Evolutionary conservation across 2,113 vertebrate species (phyloP).

Genomic region (Neomonachus schauinslandi): DNA sequence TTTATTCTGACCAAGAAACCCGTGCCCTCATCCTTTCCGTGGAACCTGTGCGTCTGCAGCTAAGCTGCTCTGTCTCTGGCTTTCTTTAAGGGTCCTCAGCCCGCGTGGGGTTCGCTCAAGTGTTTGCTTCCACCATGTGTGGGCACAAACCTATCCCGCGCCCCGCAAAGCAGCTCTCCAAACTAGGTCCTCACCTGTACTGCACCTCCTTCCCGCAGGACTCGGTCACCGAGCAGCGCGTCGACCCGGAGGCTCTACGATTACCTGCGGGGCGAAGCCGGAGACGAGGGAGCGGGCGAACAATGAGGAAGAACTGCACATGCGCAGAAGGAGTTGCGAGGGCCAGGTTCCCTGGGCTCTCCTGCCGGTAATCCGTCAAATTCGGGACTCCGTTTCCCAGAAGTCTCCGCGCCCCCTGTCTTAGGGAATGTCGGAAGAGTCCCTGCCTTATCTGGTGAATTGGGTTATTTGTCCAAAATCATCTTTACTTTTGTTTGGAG

Average conservation of each 20-base stretch:
- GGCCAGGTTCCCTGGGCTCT: background rate
- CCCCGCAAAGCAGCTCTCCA: background rate
- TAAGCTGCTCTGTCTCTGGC: background rate
- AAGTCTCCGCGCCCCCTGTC: background rate
- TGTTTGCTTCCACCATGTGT: background rate
- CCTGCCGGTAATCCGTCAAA: background rate
- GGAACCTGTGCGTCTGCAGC: background rate
- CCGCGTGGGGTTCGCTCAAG: background rate
- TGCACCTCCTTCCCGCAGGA: background rate
- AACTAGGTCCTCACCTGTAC: background rate
- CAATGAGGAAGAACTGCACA: slow-evolving; percentile 44
- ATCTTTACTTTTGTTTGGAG: background rate
- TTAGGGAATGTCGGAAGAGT: background rate
- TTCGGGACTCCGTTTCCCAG: background rate
- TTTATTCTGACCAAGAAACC: background rate
- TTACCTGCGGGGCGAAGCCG: background rate
- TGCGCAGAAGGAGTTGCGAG: slow-evolving; percentile 41
- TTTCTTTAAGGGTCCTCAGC: background rate
- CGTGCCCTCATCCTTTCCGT: background rate
- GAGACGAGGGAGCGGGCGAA: background rate
- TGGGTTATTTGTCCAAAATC: background rate
- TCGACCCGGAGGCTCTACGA: accelerated
- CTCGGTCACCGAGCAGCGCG: background rate
- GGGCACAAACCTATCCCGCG: background rate
- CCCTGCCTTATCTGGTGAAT: background rate